Conservation (phyloP, 2,797 vertebrate species). For the Sparidentex hasta region DNA sequence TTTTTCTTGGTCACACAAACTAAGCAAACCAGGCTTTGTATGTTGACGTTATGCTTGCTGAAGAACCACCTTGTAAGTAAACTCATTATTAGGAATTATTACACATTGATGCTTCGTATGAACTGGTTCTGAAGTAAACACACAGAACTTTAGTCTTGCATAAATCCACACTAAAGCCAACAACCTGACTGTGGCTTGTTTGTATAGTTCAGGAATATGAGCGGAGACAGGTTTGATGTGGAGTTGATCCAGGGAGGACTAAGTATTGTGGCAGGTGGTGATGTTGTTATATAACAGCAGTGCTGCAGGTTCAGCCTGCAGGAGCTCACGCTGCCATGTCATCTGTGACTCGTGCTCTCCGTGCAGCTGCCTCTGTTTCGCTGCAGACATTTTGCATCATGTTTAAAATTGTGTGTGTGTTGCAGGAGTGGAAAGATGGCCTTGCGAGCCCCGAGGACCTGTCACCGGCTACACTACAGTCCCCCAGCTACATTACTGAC, state of each 20-base stretch:
- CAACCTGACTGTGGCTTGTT: slow-evolving; percentile 52
- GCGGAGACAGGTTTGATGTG: slow-evolving; percentile 32
- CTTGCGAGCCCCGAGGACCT: slow-evolving; percentile 82
- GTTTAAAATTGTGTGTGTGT: slow-evolving; percentile 32
- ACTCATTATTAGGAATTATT: slow-evolving; percentile 30
- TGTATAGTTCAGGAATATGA: slow-evolving; percentile 34
- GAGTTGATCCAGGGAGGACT: slow-evolving; percentile 26
- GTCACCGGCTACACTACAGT: slow-evolving; percentile 80
- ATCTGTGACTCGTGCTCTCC: slow-evolving; percentile 36
- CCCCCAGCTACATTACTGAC: slow-evolving; percentile 80
- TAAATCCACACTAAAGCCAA: slow-evolving; percentile 51
- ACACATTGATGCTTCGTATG: slow-evolving; percentile 8
- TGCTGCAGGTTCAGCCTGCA: slow-evolving; percentile 41
- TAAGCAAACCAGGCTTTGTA: slow-evolving; percentile 25
- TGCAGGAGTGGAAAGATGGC: slow-evolving; percentile 86
- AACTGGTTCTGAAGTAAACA: slow-evolving; percentile 61
- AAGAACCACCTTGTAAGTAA: slow-evolving; percentile 53
- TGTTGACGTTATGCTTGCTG: slow-evolving; percentile 9
- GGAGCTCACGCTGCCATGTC: slow-evolving; percentile 22
- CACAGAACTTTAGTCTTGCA: slow-evolving; percentile 29
- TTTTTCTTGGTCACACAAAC: slow-evolving; percentile 1
- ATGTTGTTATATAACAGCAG: slow-evolving; percentile 45
- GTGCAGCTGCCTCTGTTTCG: slow-evolving; percentile 19
- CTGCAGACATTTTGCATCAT: slow-evolving; percentile 23
- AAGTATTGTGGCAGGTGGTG: slow-evolving; percentile 36